Percentiles rank a stretch among this genome's conserved stretches.
These are phyloP conservation scores for Sphenodon punctatus DNA, from an alignment of 2,797 vertebrate genomes.

Conservation along the genomic window DNA sequence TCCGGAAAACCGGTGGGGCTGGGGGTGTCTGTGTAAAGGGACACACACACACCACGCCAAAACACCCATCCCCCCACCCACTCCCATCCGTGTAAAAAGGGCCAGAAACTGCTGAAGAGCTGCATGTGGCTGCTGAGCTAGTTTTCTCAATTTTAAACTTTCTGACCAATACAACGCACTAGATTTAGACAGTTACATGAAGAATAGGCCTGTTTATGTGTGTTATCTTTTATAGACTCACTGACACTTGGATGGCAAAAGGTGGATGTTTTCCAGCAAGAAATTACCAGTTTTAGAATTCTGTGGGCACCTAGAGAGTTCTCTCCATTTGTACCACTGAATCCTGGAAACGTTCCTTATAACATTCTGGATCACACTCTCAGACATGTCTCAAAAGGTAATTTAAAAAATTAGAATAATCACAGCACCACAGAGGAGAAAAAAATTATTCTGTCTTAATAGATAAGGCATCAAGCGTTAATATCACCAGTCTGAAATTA, in stretches of 20 bases:
- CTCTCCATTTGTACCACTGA: slow-evolving; percentile 5
- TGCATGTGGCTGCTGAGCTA: too few species aligned
- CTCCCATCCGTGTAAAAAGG: too few species aligned
- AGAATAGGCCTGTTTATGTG: not conserved
- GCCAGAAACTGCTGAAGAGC: too few species aligned
- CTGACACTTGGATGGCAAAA: slow-evolving; percentile 36
- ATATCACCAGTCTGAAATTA: not conserved
- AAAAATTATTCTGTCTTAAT: not conserved
- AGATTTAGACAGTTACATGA: not conserved
- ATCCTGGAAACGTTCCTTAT: slow-evolving; percentile 17
- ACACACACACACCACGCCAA: too few species aligned
- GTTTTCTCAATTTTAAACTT: not conserved
- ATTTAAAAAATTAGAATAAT: not conserved
- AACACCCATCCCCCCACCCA: too few species aligned
- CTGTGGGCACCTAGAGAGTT: slow-evolving; percentile 18
- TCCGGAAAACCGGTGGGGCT: too few species aligned
- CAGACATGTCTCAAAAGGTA: slow-evolving; percentile 19
- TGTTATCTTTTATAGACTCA: not conserved
- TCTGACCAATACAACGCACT: not conserved
- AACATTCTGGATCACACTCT: not conserved
- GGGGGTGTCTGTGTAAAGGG: too few species aligned
- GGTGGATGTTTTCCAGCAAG: slow-evolving; percentile 22
- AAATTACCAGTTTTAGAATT: not conserved
- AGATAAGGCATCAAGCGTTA: not conserved
- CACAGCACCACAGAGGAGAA: not conserved